Conservation (phyloP, 2,797 vertebrate species). For the Xyrichtys novacula region DNA sequence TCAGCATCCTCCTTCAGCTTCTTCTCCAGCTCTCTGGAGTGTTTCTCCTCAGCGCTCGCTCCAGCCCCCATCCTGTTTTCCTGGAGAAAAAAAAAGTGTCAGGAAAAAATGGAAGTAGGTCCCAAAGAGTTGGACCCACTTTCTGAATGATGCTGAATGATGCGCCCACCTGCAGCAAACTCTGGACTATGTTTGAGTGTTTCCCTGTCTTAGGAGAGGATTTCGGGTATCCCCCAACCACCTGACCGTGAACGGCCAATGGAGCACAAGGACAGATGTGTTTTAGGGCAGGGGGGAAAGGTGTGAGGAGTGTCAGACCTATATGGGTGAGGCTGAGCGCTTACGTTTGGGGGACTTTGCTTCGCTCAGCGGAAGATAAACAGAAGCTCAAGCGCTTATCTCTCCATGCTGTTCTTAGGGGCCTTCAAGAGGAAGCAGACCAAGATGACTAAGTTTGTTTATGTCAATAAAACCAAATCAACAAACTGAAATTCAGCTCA, state of each 20-base stretch:
- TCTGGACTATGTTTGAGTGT: constrained; percentile 67
- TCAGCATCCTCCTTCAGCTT: constrained; percentile 97
- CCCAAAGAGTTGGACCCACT: constrained; percentile 63
- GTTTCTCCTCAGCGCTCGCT: constrained; percentile 96
- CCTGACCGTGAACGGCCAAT: constrained; percentile 83
- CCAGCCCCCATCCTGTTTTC: constrained; percentile 92
- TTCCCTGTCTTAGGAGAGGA: constrained; percentile 83
- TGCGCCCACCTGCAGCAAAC: constrained; percentile 65
- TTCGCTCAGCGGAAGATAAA: constrained; percentile 86
- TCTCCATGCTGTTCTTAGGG: constrained; percentile 56
- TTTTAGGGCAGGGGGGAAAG: constrained; percentile 65
- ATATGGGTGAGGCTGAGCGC: constrained; percentile 68
- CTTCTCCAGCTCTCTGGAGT: constrained; percentile 96
- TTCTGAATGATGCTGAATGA: constrained; percentile 56
- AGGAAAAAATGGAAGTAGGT: constrained; percentile 68
- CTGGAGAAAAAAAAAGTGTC: constrained; percentile 61
- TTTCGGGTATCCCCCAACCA: constrained; percentile 81
- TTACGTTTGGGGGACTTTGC: constrained; percentile 86
- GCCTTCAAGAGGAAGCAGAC: constrained; percentile 57
- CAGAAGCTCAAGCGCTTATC: constrained; percentile 86
- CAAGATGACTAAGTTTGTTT: constrained; percentile 23
- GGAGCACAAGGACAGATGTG: constrained; percentile 88
- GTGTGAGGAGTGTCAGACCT: constrained; percentile 54
- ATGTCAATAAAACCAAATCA: background rate
- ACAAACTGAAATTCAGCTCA: constrained; percentile 10